Evolutionary conservation across 2,888 invertebrate genomes (phyloP).

Genomic region (Heliconius ismenius): DNA sequence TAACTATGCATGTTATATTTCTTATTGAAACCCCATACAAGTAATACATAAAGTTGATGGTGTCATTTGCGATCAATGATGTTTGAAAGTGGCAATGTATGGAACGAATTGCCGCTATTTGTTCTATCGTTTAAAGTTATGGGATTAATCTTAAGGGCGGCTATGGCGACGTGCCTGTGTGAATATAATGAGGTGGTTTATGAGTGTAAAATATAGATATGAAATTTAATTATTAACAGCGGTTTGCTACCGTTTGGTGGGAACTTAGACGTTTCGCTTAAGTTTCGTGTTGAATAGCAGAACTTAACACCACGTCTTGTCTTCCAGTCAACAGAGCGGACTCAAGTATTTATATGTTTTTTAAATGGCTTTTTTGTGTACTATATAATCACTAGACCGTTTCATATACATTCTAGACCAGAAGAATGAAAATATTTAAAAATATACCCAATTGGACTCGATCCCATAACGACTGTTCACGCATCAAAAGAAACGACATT

Average conservation of each 20-base stretch:
- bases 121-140: conserved; percentile 21
- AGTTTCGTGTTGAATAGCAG: neutral
- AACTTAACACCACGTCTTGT: neutral
- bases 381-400: too few species aligned
- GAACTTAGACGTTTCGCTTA: neutral
- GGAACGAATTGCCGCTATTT: conserved; percentile 32
- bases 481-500: too few species aligned
- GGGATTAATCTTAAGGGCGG: neutral
- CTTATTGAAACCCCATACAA: neutral
- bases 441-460: too few species aligned
- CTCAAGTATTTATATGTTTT: neutral
- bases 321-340: neutral
- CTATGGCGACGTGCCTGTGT: neutral
- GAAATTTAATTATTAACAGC: too few species aligned
- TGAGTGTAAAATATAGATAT: too few species aligned
- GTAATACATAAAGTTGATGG: conserved; percentile 18
- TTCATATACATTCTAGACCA: too few species aligned
- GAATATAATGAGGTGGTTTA: neutral
- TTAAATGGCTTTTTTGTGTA: neutral
- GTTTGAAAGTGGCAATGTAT: conserved; percentile 37
- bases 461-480: too few species aligned
- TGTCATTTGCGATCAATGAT: conserved; percentile 39
- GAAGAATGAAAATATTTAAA: too few species aligned
- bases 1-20: too few species aligned
- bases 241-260: neutral